Percentiles rank a stretch among this genome's conserved stretches.
Evolutionary conservation across 2,888 invertebrate genomes (phyloP).

Genomic region (Chalcis sispes): DNA sequence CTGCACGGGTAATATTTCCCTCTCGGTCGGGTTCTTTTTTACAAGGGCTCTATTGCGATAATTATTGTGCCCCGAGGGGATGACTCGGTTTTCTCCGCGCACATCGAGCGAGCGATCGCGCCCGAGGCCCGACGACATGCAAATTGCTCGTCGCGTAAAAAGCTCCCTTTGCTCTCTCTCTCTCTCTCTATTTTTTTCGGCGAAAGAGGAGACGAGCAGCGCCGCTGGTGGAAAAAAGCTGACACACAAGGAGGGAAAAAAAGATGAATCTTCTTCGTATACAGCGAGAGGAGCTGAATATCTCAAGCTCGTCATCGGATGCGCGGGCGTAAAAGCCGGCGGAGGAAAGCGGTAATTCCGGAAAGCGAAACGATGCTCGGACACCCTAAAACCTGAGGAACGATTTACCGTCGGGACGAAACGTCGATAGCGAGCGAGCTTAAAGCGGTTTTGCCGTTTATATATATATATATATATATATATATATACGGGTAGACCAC

Average conservation of each 20-base stretch:
- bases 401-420: conserved; percentile 31
- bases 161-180: no score
- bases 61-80: conserved; percentile 33
- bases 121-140: conserved; percentile 10
- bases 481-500: neutral
- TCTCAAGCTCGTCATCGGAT: no score
- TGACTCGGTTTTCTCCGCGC: neutral
- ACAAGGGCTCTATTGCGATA: conserved; percentile 34
- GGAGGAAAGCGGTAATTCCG: neutral
- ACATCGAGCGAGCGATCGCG: conserved; percentile 1
- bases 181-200: no score
- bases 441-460: no score
- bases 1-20: no score
- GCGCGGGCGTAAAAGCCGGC: neutral
- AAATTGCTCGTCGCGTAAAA: conserved; percentile 39
- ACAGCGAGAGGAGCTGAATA: no score
- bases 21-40: conserved; percentile 13
- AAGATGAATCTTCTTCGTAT: no score
- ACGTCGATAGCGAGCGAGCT: conserved; percentile 26
- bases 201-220: no score
- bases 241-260: no score
- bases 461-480: neutral
- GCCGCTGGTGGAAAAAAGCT: no score
- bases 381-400: conserved; percentile 21
- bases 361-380: no score